phyloP scores from a whole-genome alignment of 1,140 invertebrate species.

The Nasonia longicornis region DNA sequence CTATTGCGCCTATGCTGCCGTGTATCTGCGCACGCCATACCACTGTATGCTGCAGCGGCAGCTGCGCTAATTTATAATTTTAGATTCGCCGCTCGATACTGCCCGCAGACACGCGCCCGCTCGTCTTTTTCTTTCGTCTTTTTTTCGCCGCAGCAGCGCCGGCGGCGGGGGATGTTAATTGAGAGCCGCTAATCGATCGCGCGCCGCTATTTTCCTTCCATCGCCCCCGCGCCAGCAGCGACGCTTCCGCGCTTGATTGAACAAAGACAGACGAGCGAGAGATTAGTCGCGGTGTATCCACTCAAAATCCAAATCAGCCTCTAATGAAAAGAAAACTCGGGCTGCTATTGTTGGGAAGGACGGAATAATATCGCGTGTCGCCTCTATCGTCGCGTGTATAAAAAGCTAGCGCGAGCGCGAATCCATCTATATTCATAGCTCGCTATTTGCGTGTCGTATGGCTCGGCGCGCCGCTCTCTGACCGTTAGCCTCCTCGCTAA shows the following conservation, averaged over 20 bases:
- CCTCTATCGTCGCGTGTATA: neutral
- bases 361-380: neutral
- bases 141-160: too few species aligned
- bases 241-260: neutral
- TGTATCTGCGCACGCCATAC: neutral
- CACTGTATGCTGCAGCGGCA: neutral
- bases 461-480: neutral
- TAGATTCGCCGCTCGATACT: conserved; percentile 16
- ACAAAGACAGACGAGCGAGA: neutral
- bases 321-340: conserved; percentile 41
- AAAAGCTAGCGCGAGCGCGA: neutral
- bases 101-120: neutral
- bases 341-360: neutral
- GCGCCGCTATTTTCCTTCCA: conserved; percentile 19
- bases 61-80: conserved; percentile 34
- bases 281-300: neutral
- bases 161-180: neutral
- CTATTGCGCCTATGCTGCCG: neutral
- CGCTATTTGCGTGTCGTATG: neutral
- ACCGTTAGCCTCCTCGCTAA: neutral
- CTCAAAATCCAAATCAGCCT: conserved; percentile 16
- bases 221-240: neutral
- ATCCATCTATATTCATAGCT: neutral
- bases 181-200: neutral
- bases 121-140: neutral